phyloP scores from a whole-genome alignment of 2,113 vertebrate species.

The Tenebrosternarchus preto region DNA sequence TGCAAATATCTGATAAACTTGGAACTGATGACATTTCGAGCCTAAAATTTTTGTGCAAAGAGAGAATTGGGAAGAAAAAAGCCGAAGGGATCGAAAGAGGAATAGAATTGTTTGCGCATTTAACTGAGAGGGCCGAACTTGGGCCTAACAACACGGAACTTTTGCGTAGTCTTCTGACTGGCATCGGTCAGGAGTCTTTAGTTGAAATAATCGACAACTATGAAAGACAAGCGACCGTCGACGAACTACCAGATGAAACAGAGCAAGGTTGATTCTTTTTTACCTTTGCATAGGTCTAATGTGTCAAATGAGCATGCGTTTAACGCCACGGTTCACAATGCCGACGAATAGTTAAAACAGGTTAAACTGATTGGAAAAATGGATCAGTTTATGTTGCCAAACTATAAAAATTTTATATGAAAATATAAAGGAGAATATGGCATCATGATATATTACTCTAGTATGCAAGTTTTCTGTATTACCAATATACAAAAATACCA shows the following conservation, averaged over 20 bases:
- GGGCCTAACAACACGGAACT: rapidly evolving
- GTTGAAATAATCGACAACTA: conserved; percentile 18
- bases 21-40: not conserved
- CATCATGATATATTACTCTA: too few species aligned
- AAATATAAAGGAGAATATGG: too few species aligned
- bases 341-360: too few species aligned
- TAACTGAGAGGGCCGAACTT: conserved; percentile 67
- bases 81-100: conserved; percentile 55
- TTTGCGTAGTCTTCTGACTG: conserved; percentile 6
- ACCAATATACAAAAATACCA: too few species aligned
- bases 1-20: conserved; percentile 66
- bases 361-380: too few species aligned
- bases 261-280: conserved; percentile 69
- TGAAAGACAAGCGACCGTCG: not conserved
- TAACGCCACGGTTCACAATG: too few species aligned
- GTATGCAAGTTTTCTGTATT: too few species aligned
- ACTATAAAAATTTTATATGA: too few species aligned
- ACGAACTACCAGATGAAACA: not conserved
- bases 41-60: conserved; percentile 70
- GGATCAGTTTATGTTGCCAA: too few species aligned
- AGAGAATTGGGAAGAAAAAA: conserved; percentile 61
- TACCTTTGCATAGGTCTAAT: too few species aligned
- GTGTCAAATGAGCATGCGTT: too few species aligned
- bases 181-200: conserved; percentile 62
- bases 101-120: conserved; percentile 60